Base-by-base conservation (phyloP, 2,888 invertebrate species). In the Callyntrura guangdongensis region DNA sequence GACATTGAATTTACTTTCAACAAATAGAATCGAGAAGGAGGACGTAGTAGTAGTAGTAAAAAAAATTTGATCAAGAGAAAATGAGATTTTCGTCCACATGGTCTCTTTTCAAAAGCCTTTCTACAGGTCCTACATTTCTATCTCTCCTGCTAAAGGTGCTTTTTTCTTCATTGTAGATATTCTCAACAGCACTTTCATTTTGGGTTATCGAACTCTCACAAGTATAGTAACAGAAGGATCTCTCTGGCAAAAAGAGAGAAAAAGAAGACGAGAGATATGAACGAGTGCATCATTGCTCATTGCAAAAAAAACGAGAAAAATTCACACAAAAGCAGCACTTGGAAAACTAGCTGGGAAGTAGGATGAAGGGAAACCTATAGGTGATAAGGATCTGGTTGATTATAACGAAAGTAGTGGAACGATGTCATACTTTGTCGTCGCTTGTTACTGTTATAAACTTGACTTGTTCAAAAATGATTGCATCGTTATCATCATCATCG, bases 381-480 rank as follows among this genome's bases (percentile, higher is more conserved):
- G 3, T 36, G 36, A 36, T 6, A 36, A 36, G 36, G 2, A 6
- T 6, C 36, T 36, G 36, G 36, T 36, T 36, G 36, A 36, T 36
- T 36, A 36, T 6, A 64, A 11, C n/a, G 3, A 64, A 64, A 64
- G 25, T 64, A 4, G 22, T 25, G 20, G 25, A 12, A 25, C 25
- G n/a, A n/a, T 53, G 53, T 14, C n/a, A 12, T 53, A 53, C 14
- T n/a, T 53, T 53, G 53, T 53, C 53, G 14, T n/a, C 53, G 53
- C 8, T 53, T 53, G 53, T 53, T 53, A 12, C 53, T 25, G 9
- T 11, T 47, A 49, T 11, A 49, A 20, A 47, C 74, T 74, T 49
- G 22, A 49, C 47, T 74, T 47, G 74, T 49, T 74, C 47, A 22
- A 53, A 53, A 77, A 56, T 77, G 53, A 77, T 77, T 77, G 49